Evolutionary conservation across 2,113 vertebrate species (phyloP).

Genomic region (Phrynosoma platyrhinos): DNA sequence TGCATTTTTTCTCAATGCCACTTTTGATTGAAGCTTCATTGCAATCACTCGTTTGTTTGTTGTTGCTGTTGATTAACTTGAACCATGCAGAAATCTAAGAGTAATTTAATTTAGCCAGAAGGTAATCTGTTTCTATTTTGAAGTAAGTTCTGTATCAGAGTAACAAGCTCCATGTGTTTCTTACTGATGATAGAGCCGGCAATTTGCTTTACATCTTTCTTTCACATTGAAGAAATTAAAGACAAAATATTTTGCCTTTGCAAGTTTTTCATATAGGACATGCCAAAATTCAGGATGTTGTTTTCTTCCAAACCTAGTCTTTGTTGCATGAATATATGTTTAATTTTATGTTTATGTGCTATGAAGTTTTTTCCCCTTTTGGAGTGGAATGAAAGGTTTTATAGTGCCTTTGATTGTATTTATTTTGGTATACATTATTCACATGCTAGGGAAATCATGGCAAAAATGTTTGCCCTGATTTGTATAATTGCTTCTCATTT

Average conservation of each 20-base stretch:
- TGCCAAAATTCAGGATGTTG: background rate
- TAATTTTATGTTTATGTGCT: background rate
- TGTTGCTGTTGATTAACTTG: background rate
- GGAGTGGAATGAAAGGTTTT: background rate
- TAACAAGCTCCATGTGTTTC: background rate
- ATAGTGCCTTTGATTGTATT: background rate
- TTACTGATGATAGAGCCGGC: background rate
- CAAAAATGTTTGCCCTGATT: background rate
- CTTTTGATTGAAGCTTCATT: slow-evolving; percentile 20
- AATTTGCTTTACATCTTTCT: slow-evolving; percentile 9
- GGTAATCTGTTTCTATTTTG: background rate
- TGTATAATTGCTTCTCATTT: background rate
- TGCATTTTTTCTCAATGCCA: background rate
- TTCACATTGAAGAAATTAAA: background rate
- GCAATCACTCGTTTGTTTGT: background rate
- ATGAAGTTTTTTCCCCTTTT: background rate
- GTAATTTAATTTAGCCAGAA: background rate
- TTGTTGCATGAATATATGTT: background rate
- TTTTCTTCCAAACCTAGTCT: slow-evolving; percentile 28
- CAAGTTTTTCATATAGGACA: background rate
- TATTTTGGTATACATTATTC: slow-evolving; percentile 2
- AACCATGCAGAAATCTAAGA: background rate
- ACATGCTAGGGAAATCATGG: background rate
- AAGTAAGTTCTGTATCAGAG: background rate
- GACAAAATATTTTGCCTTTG: slow-evolving; percentile 2